Evolutionary conservation across 2,113 vertebrate species (phyloP).

Genomic region (Mesembrinibis cayennensis): DNA sequence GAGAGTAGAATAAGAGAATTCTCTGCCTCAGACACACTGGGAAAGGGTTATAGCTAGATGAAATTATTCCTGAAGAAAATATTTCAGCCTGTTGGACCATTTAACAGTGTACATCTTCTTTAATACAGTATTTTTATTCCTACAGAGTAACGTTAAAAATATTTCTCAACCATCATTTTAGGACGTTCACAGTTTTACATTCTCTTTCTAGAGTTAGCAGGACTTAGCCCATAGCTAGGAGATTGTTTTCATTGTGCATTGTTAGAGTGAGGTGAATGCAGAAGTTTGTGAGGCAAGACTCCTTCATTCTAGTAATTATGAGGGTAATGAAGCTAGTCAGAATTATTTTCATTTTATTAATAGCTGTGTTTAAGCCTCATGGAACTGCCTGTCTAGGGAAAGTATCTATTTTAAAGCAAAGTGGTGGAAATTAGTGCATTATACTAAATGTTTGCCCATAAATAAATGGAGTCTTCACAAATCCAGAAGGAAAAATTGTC

Average conservation of each 20-base stretch:
- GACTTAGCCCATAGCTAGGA: background rate
- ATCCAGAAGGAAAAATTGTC: background rate
- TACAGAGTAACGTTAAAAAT: background rate
- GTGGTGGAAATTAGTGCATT: background rate
- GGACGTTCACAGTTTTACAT: background rate
- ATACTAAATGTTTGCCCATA: background rate
- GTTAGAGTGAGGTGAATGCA: background rate
- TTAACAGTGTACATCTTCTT: background rate
- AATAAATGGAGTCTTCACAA: background rate
- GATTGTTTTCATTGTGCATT: background rate
- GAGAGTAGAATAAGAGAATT: background rate
- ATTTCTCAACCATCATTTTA: background rate
- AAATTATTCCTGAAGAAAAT: constrained; percentile 17
- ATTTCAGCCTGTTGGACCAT: background rate
- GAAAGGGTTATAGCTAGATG: background rate
- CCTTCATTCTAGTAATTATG: background rate
- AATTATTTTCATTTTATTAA: constrained; percentile 20
- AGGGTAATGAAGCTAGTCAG: constrained; percentile 10
- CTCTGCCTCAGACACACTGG: background rate
- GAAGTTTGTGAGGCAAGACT: background rate
- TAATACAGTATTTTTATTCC: background rate
- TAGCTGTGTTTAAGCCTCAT: background rate
- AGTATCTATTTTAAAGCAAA: constrained; percentile 16
- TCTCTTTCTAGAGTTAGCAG: background rate
- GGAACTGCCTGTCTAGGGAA: background rate